Base-by-base conservation (phyloP, 2,888 invertebrate species). In the Athalia rosae region DNA sequence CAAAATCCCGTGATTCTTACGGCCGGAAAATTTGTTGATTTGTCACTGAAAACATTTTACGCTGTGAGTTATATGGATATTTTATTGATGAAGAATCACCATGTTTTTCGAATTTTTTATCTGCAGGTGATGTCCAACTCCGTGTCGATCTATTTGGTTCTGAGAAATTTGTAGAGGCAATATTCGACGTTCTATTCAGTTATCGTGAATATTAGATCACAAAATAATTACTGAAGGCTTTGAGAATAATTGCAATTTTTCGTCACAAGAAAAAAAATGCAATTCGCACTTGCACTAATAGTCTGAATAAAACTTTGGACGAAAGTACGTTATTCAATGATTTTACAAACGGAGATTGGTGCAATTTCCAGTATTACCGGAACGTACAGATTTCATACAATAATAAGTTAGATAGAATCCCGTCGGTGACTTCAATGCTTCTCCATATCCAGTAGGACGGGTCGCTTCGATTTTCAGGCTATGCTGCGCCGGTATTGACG, bases 11-110 rank as follows among this genome's bases (percentile, higher is more conserved):
- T 82, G 6, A 79, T 79, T 0, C 56, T 87, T 13, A 83, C 81
- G 4, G 86, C 84, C 0, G 86, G 84, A 1, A 81, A 84, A 76
- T 83, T 85, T 76, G 78, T 84, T 7, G 78, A 61, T 0, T 77
- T 85, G 4, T 85, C 84, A 0, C 62, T 86, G 66, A 83, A 83
- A 77, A 84, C 85, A 5, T 84, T 86, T 61, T 79, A 81, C 4
- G 76, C 64, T 78, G 82, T 82, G 45, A 71, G 71, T 58, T 45
- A 15, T n/a, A 6, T 15, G 28, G 9, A 64, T 47, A 47, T 47
- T 64, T n/a, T n/a, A 9, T 7, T 45, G 5, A 7, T 9, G n/a
- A 8, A 50, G 11, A 11, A 41, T 28, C n/a, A 4, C 11, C 45
- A n/a, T 64, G 13, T 9, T n/a, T 43, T 3, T 11, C 13, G 7